Conservation (phyloP, 2,797 vertebrate genomes). For the Diglossa cyanea region DNA sequence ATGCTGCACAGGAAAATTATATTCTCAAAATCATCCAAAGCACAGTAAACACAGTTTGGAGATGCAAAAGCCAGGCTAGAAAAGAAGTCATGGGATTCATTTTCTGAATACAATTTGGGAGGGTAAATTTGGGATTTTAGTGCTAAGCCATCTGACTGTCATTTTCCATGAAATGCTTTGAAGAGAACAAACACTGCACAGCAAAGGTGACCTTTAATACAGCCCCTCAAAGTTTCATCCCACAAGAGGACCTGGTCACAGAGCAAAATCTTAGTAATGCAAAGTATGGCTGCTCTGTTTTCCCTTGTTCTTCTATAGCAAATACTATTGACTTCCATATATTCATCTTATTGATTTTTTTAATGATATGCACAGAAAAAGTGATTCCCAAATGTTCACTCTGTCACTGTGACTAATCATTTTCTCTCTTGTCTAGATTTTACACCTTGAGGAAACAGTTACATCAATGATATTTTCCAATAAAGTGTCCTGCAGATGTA, state of each 20-base stretch:
- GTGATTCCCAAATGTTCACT: conserved; percentile 84
- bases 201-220: conserved; percentile 55
- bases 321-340: conserved; percentile 75
- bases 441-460: conserved; percentile 78
- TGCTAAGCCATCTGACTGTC: not conserved
- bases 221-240: not conserved
- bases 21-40: not conserved
- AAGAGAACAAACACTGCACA: not conserved
- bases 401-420: conserved; percentile 88
- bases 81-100: not conserved
- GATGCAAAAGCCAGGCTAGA: not conserved
- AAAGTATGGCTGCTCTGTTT: conserved; percentile 42
- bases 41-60: not conserved
- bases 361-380: conserved; percentile 89
- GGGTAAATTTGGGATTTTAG: not conserved
- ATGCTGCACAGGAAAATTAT: not conserved
- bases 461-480: conserved; percentile 78
- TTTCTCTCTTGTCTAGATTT: conserved; percentile 78
- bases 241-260: not conserved
- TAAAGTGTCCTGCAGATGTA: conserved; percentile 69
- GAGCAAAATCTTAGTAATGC: conserved; percentile 40
- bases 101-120: not conserved
- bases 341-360: conserved; percentile 87
- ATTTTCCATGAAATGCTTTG: not conserved
- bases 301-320: conserved; percentile 76